Evolutionary conservation across 2,797 vertebrate genomes (phyloP).

Genomic region (Arctocebus calabarensis): DNA sequence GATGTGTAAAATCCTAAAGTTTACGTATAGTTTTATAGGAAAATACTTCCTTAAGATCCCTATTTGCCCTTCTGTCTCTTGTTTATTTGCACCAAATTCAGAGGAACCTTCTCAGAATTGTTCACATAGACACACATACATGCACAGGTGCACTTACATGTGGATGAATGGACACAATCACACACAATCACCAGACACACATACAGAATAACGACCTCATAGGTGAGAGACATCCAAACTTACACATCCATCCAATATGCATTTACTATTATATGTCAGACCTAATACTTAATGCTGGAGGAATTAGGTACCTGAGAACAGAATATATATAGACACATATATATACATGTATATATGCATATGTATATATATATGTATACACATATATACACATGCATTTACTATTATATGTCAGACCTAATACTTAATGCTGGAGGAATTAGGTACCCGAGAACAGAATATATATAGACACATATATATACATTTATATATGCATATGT

Average conservation of each 20-base stretch:
- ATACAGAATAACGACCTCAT: background rate
- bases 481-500: too few species aligned
- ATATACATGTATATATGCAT: too few species aligned
- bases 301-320: background rate
- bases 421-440: background rate
- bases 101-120: background rate
- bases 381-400: background rate
- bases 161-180: background rate
- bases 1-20: background rate
- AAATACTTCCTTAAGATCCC: background rate
- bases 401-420: background rate
- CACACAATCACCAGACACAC: background rate
- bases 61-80: background rate
- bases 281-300: background rate
- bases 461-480: background rate
- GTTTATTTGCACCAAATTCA: slow-evolving; percentile 42
- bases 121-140: background rate
- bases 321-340: background rate
- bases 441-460: background rate
- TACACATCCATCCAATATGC: background rate
- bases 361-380: too few species aligned
- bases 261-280: background rate
- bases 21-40: background rate
- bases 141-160: too few species aligned
- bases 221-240: background rate